Evolutionary conservation across 1,140 invertebrate species (phyloP), one percentile per base, ranked within the genome.

Genomic region (Brachionus manjavacas): DNA sequence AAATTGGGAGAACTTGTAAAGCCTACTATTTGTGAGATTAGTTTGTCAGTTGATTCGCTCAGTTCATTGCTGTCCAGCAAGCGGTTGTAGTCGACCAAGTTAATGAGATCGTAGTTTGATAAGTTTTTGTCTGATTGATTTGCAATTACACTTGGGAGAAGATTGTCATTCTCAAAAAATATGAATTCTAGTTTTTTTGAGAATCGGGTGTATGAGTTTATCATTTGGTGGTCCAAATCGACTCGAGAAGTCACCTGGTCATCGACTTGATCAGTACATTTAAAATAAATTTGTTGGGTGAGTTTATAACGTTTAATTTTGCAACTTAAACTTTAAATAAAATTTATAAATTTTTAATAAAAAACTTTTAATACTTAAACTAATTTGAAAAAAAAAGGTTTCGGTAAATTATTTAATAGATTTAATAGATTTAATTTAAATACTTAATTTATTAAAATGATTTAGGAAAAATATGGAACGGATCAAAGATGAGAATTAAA

Each of bases 241-340:
- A 72, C 23, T 72, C 68, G 68, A 16, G 31, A 25, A 28, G 41
- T 20, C 41, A 14, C 41, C 16, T 46, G 9, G 16, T 76, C 11
- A 9, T 76, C 68, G 4, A 16, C n/a, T 39, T 35, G 41, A 14
- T 76, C 41, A 23, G 25, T 20, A 20, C 72, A 76, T 49, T 76
- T 76, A n/a, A 76, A 76, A 49, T 76, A 49, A 52, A 76, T 76
- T 23, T 76, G 72, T 25, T 76, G 39, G 12, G 72, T 76, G 46
- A 76, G 12, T 49, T 49, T 7, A 20, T 49, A 76, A 28, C 46
- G 20, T 12, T 76, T 25, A 25, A 76, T 46, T 28, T 49, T 49
- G 8, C 72, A 76, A 16, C 43, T 76, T 76, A 72, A 72, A 11
- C 68, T 72, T 41, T 20, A 72, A 1, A 35, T 35, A 35, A 35